Evolutionary conservation across 2,797 vertebrate genomes (phyloP).

Genomic region (Pangasius sanitwongsei): DNA sequence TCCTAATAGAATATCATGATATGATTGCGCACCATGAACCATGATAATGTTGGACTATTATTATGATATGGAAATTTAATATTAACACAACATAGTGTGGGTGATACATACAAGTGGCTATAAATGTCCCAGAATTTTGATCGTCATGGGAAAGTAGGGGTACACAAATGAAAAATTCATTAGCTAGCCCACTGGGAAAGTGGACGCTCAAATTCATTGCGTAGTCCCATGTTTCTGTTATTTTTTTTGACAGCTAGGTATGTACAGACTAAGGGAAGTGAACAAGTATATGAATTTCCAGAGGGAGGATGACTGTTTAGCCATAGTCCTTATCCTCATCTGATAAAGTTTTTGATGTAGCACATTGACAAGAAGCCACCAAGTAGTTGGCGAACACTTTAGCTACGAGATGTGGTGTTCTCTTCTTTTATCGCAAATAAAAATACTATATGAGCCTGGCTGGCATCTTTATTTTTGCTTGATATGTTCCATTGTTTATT

Average conservation of each 20-base stretch:
- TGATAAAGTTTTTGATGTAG: background rate
- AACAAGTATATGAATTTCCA: no score
- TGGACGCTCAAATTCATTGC: background rate
- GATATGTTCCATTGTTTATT: no score
- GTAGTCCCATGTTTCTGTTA: no score
- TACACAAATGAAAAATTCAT: background rate
- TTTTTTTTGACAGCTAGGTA: no score
- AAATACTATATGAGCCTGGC: no score
- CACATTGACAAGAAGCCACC: background rate
- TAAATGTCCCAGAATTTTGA: background rate
- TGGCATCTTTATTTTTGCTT: no score
- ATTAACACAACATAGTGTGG: background rate
- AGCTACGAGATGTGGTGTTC: background rate
- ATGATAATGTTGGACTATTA: background rate
- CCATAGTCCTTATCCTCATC: no score
- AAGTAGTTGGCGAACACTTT: background rate
- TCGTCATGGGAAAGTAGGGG: background rate
- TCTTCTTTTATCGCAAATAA: no score
- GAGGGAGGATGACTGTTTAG: no score
- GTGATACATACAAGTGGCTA: background rate
- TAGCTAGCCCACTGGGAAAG: background rate
- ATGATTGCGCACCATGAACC: background rate
- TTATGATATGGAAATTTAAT: background rate
- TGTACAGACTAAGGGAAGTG: no score
- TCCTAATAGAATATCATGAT: background rate